Base-by-base conservation (phyloP, 1,140 invertebrate species). In the Eufriesea mexicana region DNA sequence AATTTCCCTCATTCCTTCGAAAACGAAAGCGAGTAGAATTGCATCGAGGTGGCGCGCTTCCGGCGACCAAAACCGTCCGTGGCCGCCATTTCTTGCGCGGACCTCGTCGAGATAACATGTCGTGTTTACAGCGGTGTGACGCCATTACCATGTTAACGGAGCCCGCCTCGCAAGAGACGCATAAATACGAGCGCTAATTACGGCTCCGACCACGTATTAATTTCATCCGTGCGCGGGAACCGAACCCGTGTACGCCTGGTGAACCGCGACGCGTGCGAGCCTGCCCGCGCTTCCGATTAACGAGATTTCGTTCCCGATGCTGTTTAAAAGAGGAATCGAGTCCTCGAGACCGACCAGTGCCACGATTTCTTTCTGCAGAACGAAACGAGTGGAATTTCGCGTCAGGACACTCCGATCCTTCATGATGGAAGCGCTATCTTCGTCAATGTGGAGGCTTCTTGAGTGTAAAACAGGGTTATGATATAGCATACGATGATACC, bases 181-280 rank as follows among this genome's bases (percentile, higher is more conserved):
- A 90, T 89, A 90, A 88, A 90, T 89, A 91, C 80, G 79, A 86
- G 77, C 78, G 88, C 85, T 91, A 91, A 91, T 91, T 91, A 88
- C 89, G 71, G 83, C 76, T 61, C 79, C 82, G 80, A 71, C 83
- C 84, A 84, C 89, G 89, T 90, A 90, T 91, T 90, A 90, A 90
- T 91, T 91, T 89, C 84, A 84, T 79, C 77, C 72, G 74, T 67
- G 77, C 79, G 75, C 80, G 74, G 82, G 64, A 84, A 84, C 86
- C 76, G 67, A 77, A 62, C 67, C 82, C 82, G 57, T 64, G 67
- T 51, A 45, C 80, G 78, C 47, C 28, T 42, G 64, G 16, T 49
- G 64, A 70, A 68, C 54, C 62, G 8, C 74, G 64, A 55, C 71
- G 85, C 74, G 75, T 62, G 79, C 64, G 86, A 78, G 28, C 66